These are phyloP conservation scores for Agapetus fuscipes DNA, from an alignment of 2,888 invertebrate species.

Conservation along the genomic window DNA sequence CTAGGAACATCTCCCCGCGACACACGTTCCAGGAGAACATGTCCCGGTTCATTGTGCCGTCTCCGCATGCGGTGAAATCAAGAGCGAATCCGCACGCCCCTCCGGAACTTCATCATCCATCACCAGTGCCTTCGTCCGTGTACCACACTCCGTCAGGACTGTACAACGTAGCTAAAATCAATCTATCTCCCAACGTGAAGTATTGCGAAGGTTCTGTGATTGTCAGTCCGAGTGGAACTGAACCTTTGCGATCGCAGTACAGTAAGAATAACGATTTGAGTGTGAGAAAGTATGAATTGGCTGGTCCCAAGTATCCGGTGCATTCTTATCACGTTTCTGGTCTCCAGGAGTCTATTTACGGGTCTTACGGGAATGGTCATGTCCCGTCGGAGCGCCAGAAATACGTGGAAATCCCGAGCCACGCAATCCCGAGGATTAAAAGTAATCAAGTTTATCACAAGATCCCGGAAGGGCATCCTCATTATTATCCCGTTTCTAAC, in stretches of 20 bases:
- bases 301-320: constrained; percentile 1
- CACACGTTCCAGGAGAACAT: constrained; percentile 47
- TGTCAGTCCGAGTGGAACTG: constrained; percentile 5
- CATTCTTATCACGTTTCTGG: constrained; percentile 2
- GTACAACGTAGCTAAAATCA: constrained; percentile 1
- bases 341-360: background rate
- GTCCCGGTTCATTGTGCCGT: constrained; percentile 41
- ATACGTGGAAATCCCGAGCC: constrained; percentile 9
- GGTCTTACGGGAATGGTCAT: constrained; percentile 3
- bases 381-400: constrained; percentile 6
- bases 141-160: background rate
- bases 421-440: constrained; percentile 10
- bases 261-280: constrained; percentile 2
- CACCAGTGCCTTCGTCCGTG: background rate
- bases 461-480: constrained; percentile 7
- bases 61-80: constrained; percentile 20
- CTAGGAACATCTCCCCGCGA: constrained; percentile 41
- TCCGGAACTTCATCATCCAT: background rate
- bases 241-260: constrained; percentile 5
- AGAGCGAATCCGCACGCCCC: constrained; percentile 1
- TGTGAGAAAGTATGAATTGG: constrained; percentile 1
- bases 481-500: constrained; percentile 5
- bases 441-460: constrained; percentile 9
- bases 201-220: constrained; percentile 10
- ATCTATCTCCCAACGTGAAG: constrained; percentile 2